Evolutionary conservation across 2,888 invertebrate genomes (phyloP), one percentile per base, ranked within the genome.

Genomic region (Hypomecis atomaria): DNA sequence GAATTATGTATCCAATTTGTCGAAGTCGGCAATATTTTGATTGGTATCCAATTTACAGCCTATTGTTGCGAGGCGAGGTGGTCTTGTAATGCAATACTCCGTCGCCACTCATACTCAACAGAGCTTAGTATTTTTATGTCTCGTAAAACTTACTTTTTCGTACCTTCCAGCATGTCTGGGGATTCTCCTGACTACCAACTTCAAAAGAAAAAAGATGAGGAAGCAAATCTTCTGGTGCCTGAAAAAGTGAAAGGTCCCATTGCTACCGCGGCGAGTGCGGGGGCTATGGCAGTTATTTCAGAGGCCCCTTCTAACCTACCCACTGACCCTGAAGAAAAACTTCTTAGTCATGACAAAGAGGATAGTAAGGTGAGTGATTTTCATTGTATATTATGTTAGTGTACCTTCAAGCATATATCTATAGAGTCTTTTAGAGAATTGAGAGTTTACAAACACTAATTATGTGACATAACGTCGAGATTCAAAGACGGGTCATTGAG

Each of bases 141-240:
- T 23, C 23, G 40, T 10, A 9, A 40, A 40, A 40, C 4, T 40
- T 33, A n/a, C n/a, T 43, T 43, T 52, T 5, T 36, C 40, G 38
- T 44, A 9, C 5, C 40, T 81, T 82, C 69, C 78, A 91, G 91
- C 69, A 92, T 91, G 90, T 87, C 90, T 71, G 91, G 88, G 53
- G 90, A 90, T 71, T 87, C 90, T 49, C 77, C 83, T 67, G 84
- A 79, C 60, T 81, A 81, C 57, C 81, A 85, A 68, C 71, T 81
- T n/a, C 77, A 81, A 55, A 88, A 87, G 74, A 88, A 87, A 60
- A 87, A 86, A 73, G 88, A 90, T 68, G 89, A 90, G 56, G 88
- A 88, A 57, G 67, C 79, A 5, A 79, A 78, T 59, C 75, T 86
- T 36, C 70, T 88, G 33, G 77, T 84, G 53, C 77, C 86, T 4